phyloP scores from a whole-genome alignment of 2,888 invertebrate species.

The Idaea straminata region DNA sequence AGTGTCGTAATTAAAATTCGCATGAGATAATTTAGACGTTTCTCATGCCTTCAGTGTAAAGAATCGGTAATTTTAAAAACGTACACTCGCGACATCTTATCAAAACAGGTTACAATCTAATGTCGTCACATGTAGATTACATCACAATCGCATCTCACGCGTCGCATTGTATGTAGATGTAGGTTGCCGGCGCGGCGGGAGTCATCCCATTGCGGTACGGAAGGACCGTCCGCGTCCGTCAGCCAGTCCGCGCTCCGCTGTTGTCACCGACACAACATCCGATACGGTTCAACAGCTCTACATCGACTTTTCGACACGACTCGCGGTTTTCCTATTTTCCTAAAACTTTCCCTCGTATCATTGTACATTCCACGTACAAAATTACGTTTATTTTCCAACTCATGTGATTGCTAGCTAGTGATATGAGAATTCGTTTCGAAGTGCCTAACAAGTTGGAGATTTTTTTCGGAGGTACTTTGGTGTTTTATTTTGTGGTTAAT shows the following conservation, averaged over 20 bases:
- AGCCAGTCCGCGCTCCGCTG: constrained; percentile 55
- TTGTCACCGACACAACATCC: constrained; percentile 64
- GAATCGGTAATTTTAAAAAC: constrained; percentile 21
- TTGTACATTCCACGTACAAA: constrained; percentile 21
- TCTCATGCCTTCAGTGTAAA: constrained; percentile 20
- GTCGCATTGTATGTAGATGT: constrained; percentile 52
- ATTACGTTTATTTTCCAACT: background rate
- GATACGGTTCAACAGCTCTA: constrained; percentile 56
- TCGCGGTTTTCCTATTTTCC: constrained; percentile 26
- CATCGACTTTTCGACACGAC: background rate
- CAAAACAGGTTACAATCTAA: constrained; percentile 49
- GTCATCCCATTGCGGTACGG: constrained; percentile 71
- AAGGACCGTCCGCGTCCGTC: constrained; percentile 55
- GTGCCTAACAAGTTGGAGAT: constrained; percentile 78
- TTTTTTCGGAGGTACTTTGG: constrained; percentile 63
- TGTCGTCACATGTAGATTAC: constrained; percentile 69
- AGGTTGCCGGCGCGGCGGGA: constrained; percentile 73
- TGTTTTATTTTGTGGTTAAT: constrained; percentile 34
- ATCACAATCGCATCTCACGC: constrained; percentile 56
- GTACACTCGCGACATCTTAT: constrained; percentile 50
- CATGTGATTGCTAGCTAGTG: constrained; percentile 49
- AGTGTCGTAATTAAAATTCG: constrained; percentile 11
- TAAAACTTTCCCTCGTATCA: constrained; percentile 34
- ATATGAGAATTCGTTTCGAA: constrained; percentile 75
- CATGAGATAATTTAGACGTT: constrained; percentile 9